Evolutionary conservation across 2,113 vertebrate species (phyloP).

Genomic region (Siniperca knerii): DNA sequence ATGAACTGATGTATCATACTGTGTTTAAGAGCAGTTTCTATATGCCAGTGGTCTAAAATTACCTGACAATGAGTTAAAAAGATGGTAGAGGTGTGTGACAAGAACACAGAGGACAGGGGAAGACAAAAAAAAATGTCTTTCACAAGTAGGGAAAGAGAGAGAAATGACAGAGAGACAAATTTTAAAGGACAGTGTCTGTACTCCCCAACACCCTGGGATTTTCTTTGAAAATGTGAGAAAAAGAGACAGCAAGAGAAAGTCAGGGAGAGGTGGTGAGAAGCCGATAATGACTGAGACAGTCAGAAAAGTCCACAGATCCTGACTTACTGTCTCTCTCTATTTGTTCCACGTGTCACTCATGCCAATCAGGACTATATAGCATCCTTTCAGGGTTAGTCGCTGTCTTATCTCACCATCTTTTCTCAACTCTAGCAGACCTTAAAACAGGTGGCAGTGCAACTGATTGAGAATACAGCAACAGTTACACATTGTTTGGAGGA

Average conservation of each 20-base stretch:
- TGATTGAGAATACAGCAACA: neutral
- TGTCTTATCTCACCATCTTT: constrained; percentile 15
- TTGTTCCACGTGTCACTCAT: constrained; percentile 31
- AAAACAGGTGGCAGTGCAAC: constrained; percentile 11
- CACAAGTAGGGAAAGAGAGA: constrained; percentile 3
- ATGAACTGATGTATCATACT: constrained; percentile 19
- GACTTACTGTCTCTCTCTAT: constrained; percentile 31
- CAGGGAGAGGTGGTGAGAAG: constrained; percentile 34
- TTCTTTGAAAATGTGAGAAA: constrained; percentile 55
- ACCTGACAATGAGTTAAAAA: constrained; percentile 25
- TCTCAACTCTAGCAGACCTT: constrained; percentile 6
- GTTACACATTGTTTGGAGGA: neutral
- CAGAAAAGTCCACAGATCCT: constrained; percentile 50
- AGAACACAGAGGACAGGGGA: constrained; percentile 6
- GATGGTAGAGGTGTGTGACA: constrained; percentile 11
- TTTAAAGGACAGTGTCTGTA: constrained; percentile 44
- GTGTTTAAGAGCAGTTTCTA: constrained; percentile 36
- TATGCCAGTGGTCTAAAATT: constrained; percentile 15
- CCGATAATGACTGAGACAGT: constrained; percentile 49
- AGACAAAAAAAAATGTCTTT: constrained; percentile 30
- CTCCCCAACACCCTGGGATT: neutral
- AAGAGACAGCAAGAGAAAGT: constrained; percentile 42
- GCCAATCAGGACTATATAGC: neutral
- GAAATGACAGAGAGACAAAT: constrained; percentile 49
- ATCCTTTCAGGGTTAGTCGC: neutral